Evolutionary conservation across 1,140 invertebrate genomes (phyloP).

Genomic region (Oncopodura yosiiana): DNA sequence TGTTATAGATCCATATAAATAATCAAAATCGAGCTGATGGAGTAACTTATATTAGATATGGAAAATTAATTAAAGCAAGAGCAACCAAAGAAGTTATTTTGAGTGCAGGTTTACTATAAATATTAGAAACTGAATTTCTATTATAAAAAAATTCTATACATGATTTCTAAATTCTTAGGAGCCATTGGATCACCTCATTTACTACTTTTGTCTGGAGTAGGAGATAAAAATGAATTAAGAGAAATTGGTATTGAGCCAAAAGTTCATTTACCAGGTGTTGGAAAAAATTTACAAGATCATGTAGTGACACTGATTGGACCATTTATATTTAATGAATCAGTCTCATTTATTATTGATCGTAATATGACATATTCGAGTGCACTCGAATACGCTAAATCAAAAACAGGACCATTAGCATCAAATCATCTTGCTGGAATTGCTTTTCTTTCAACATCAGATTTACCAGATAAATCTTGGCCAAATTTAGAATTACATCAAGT

Average conservation of each 20-base stretch:
- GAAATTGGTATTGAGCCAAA: neutral
- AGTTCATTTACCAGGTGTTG: constrained; percentile 18
- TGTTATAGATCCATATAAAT: neutral
- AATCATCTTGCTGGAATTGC: too few relatives aligned
- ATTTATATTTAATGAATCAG: constrained; percentile 19
- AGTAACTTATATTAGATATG: neutral
- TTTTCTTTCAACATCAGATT: too few relatives aligned
- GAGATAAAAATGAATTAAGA: neutral
- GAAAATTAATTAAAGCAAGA: neutral
- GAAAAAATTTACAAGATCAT: constrained; percentile 20
- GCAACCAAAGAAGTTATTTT: constrained; percentile 60
- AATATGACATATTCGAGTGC: too few relatives aligned
- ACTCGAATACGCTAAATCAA: too few relatives aligned
- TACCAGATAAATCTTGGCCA: too few relatives aligned
- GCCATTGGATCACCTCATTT: too few relatives aligned
- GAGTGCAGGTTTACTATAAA: constrained; percentile 48
- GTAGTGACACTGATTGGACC: constrained; percentile 12
- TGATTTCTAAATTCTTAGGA: too few relatives aligned
- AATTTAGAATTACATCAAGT: too few relatives aligned
- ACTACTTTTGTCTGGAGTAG: neutral
- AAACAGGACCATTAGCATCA: too few relatives aligned
- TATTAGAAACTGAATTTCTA: neutral
- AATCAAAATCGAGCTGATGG: neutral
- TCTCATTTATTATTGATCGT: constrained; percentile 9
- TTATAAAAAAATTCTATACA: neutral